phyloP scores from a whole-genome alignment of 2,113 vertebrate genomes.

The Cyphomyrus discorhynchus region DNA sequence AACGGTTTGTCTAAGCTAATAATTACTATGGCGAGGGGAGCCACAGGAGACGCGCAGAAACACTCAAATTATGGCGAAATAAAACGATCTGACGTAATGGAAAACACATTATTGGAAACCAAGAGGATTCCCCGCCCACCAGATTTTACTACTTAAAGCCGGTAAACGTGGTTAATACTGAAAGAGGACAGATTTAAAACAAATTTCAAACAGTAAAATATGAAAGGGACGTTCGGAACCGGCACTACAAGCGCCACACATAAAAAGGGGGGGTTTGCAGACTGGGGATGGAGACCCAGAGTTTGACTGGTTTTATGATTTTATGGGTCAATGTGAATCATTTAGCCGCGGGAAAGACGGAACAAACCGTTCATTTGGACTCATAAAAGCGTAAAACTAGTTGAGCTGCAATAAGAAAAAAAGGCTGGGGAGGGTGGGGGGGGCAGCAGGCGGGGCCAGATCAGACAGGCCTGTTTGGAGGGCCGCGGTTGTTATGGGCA shows the following conservation, averaged over 20 bases:
- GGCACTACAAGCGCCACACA: slow-evolving; percentile 24
- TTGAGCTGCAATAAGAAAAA: not conserved
- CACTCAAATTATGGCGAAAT: not conserved
- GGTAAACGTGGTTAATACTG: slow-evolving; percentile 16
- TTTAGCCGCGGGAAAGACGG: not conserved
- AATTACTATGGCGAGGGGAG: not conserved
- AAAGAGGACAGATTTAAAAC: slow-evolving; percentile 20
- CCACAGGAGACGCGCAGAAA: not conserved
- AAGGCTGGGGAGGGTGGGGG: not conserved
- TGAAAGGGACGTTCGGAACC: slow-evolving; percentile 24
- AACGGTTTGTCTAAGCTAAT: not conserved
- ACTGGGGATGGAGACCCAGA: not conserved
- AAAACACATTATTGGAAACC: slow-evolving; percentile 17
- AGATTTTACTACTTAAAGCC: slow-evolving; percentile 19
- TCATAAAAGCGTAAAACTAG: not conserved
- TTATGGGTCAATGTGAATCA: not conserved
- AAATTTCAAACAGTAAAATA: slow-evolving; percentile 28
- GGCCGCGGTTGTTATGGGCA: not conserved
- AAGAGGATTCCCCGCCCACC: slow-evolving; percentile 10
- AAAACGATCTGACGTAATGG: slow-evolving; percentile 10
- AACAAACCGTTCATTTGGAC: not conserved
- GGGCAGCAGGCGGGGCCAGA: not conserved
- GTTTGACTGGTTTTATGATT: not conserved
- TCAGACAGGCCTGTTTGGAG: not conserved
- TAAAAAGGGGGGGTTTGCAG: slow-evolving; percentile 14